These are phyloP conservation scores for Elaeidobius kamerunicus DNA, from an alignment of 2,888 invertebrate genomes.

Conservation along the genomic window DNA sequence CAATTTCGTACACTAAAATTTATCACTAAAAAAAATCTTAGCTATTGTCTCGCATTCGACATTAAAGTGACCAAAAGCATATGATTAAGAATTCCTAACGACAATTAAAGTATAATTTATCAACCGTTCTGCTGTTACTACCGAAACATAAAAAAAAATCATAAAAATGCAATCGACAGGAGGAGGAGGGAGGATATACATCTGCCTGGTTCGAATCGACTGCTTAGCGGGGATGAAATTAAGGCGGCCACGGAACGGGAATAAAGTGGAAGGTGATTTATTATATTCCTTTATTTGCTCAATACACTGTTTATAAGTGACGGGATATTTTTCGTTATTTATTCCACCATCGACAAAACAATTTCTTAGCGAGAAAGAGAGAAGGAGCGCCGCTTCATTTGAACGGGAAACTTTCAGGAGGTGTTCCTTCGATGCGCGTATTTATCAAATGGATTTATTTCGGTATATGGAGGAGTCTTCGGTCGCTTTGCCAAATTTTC, in stretches of 20 bases:
- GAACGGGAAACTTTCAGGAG: constrained; percentile 30
- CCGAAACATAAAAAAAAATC: constrained; percentile 39
- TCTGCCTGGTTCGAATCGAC: constrained; percentile 45
- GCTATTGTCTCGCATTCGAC: too few relatives aligned
- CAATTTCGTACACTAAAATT: too few relatives aligned
- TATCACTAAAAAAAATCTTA: too few relatives aligned
- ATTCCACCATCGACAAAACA: constrained; percentile 28
- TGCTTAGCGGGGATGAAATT: constrained; percentile 42
- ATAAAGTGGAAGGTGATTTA: constrained; percentile 42
- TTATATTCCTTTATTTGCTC: constrained; percentile 43
- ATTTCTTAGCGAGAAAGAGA: constrained; percentile 31
- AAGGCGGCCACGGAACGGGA: too few relatives aligned
- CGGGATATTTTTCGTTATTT: constrained; percentile 33
- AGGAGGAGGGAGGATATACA: too few relatives aligned
- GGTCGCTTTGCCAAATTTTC: constrained; percentile 25
- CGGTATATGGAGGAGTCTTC: constrained; percentile 24
- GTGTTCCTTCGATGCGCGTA: constrained; percentile 28
- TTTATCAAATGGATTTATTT: constrained; percentile 31
- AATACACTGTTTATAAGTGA: constrained; percentile 38
- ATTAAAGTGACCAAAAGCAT: too few relatives aligned
- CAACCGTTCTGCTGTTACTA: not conserved
- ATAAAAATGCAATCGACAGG: constrained; percentile 50
- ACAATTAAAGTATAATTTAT: too few relatives aligned
- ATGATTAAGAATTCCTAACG: too few relatives aligned
- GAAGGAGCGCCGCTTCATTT: too few relatives aligned